Evolutionary conservation across 1,140 invertebrate species (phyloP).

Genomic region (Ladona fulva): DNA sequence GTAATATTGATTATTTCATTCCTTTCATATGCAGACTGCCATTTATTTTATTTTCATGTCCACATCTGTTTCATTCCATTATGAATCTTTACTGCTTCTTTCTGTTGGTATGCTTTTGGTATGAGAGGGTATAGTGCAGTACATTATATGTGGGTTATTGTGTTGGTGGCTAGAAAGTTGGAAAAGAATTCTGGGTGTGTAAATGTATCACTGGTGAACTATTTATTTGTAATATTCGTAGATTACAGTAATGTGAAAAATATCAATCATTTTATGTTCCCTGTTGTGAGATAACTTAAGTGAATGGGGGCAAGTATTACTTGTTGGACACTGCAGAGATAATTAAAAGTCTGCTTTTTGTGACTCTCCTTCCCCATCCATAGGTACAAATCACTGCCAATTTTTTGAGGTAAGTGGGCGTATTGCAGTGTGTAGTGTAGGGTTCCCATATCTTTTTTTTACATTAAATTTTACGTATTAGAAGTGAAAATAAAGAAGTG

Average conservation of each 20-base stretch:
- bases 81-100: not conserved
- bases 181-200: conserved; percentile 9
- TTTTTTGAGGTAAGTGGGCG: not conserved
- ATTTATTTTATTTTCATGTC: not conserved
- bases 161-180: not conserved
- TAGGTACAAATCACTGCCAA: conserved; percentile 4
- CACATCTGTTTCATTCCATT: not conserved
- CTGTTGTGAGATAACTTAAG: not conserved
- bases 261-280: not conserved
- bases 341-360: not conserved
- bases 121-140: not conserved
- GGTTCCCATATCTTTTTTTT: not conserved
- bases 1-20: not conserved
- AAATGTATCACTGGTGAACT: conserved; percentile 1
- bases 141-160: not conserved
- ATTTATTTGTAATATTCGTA: conserved; percentile 3
- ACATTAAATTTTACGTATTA: not conserved
- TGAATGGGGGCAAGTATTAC: not conserved
- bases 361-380: not conserved
- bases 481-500: conserved; percentile 8
- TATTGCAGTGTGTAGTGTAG: not conserved
- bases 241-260: not conserved
- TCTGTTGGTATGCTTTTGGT: not conserved
- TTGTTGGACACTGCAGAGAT: not conserved
- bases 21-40: not conserved